Evolutionary conservation across 2,797 vertebrate genomes (phyloP).

Genomic region (Pogoniulus pusillus): DNA sequence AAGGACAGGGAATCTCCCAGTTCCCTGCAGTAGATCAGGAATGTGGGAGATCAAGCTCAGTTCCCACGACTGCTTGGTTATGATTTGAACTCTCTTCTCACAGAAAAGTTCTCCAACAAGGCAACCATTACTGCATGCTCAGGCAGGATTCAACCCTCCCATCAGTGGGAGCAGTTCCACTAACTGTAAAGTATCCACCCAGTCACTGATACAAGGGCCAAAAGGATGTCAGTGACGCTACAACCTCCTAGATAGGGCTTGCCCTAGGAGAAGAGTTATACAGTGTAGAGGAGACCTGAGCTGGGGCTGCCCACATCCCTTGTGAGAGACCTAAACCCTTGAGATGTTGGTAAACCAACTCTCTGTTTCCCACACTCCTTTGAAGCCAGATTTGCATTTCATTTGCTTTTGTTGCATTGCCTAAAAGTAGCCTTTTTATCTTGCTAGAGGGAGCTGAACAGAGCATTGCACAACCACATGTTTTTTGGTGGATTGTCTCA

Average conservation of each 20-base stretch:
- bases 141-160: not conserved
- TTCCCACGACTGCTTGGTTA: not conserved
- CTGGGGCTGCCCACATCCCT: not conserved
- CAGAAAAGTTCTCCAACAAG: not conserved
- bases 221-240: not conserved
- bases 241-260: not conserved
- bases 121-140: not conserved
- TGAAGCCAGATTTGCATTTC: conserved; percentile 48
- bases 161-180: not conserved
- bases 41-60: not conserved
- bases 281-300: not conserved
- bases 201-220: not conserved
- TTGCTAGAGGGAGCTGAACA: not conserved
- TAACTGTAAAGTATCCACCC: not conserved
- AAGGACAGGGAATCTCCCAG: not conserved
- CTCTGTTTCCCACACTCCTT: conserved; percentile 20
- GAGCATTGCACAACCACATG: not conserved
- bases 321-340: not conserved
- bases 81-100: not conserved
- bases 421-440: not conserved
- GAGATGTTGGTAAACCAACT: not conserved
- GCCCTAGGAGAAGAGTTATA: not conserved
- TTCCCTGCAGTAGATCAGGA: not conserved
- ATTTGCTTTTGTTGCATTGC: conserved; percentile 18
- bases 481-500: not conserved